These are phyloP conservation scores for Caenorhabditis sp. DNA, from an alignment of 2,888 invertebrate species.

Conservation along the genomic window DNA sequence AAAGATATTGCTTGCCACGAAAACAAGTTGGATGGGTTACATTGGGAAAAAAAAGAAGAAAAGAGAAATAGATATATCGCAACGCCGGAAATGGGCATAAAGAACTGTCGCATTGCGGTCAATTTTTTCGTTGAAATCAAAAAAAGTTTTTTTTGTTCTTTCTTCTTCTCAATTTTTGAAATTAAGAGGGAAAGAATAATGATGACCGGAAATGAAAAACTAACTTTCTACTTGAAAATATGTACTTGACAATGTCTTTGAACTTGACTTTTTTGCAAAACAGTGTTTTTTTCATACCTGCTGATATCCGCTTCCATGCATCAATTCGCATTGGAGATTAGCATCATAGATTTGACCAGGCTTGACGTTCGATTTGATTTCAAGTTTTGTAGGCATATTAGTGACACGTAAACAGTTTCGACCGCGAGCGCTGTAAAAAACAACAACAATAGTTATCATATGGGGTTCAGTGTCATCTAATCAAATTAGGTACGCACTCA, in stretches of 20 bases:
- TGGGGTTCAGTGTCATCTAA: not conserved
- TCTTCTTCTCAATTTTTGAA: not conserved
- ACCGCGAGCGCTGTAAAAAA: constrained; percentile 53
- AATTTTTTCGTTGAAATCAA: not conserved
- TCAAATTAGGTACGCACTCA: constrained; percentile 54
- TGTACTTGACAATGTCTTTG: not conserved
- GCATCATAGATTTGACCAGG: constrained; percentile 70
- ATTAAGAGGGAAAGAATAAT: not conserved
- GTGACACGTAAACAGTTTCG: constrained; percentile 67
- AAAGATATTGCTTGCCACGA: not conserved
- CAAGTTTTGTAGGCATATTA: constrained; percentile 58
- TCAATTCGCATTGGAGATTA: constrained; percentile 68
- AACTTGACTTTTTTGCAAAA: not conserved
- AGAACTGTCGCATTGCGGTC: not conserved
- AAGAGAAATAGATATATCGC: not conserved
- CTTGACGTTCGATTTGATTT: constrained; percentile 55
- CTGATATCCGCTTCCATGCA: constrained; percentile 70
- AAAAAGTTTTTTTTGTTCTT: not conserved
- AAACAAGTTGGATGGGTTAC: not conserved
- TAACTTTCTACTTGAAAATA: not conserved
- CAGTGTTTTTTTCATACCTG: too few relatives aligned
- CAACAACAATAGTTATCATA: too few relatives aligned
- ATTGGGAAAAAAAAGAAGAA: not conserved
- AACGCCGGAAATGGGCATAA: not conserved
- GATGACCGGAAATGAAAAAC: not conserved